Percentiles rank a stretch among this genome's conserved stretches.
Conservation (phyloP, 92 coral and sea anemone species). For the Zoanthus sansibaricus region DNA sequence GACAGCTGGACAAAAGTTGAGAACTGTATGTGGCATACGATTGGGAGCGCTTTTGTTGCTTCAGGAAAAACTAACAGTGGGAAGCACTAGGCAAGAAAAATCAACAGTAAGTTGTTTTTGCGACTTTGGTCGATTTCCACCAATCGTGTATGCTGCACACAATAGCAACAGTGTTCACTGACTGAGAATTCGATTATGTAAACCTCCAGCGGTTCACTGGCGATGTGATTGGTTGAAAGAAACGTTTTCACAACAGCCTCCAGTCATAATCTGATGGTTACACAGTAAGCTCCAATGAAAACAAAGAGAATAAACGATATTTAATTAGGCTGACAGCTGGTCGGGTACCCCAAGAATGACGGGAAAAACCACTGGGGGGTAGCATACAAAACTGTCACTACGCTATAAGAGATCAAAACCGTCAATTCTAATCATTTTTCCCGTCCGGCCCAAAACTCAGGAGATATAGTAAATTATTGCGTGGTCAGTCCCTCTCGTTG, state of each 20-base stretch:
- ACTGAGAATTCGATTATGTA: conserved; percentile 85
- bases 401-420: conserved; percentile 57
- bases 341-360: conserved; percentile 63
- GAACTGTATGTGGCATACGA: conserved; percentile 62
- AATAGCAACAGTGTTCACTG: conserved; percentile 68
- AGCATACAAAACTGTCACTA: conserved; percentile 55
- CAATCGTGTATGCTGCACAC: conserved; percentile 64
- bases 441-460: conserved; percentile 17
- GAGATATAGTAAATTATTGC: neutral
- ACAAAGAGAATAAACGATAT: conserved; percentile 76
- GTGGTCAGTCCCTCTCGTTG: neutral
- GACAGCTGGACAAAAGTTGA: conserved; percentile 27
- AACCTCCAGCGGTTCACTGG: conserved; percentile 64
- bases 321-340: conserved; percentile 96
- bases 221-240: conserved; percentile 65
- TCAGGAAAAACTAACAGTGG: conserved; percentile 73
- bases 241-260: conserved; percentile 79
- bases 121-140: conserved; percentile 29
- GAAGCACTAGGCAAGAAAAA: conserved; percentile 56
- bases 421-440: neutral
- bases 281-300: conserved; percentile 81
- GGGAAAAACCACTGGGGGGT: conserved; percentile 83
- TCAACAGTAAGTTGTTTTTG: conserved; percentile 69
- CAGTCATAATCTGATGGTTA: conserved; percentile 69
- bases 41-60: conserved; percentile 74